Evolutionary conservation across 1,140 invertebrate species (phyloP), one percentile per base, ranked within the genome.

Genomic region (Amphibalanus amphitrite): DNA sequence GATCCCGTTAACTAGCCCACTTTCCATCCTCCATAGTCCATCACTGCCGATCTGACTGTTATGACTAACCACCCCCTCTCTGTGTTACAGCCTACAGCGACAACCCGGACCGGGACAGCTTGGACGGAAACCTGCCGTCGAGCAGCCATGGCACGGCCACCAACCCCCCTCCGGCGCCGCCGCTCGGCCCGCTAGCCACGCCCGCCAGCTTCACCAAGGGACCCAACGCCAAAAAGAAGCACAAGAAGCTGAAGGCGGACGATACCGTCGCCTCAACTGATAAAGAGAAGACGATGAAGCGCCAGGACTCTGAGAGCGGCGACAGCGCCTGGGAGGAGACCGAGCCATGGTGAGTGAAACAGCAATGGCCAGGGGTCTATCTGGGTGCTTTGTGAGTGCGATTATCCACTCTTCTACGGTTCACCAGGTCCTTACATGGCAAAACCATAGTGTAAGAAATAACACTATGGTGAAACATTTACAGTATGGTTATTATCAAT

Each of bases 21-120:
- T n/a, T n/a, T n/a, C n/a, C n/a, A n/a, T n/a, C n/a, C n/a, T n/a
- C n/a, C n/a, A n/a, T n/a, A n/a, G n/a, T n/a, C n/a, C n/a, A n/a
- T n/a, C n/a, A n/a, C n/a, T n/a, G n/a, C n/a, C n/a, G n/a, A n/a
- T n/a, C n/a, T n/a, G n/a, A n/a, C n/a, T n/a, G n/a, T n/a, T n/a
- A n/a, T n/a, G n/a, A n/a, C n/a, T n/a, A n/a, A n/a, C n/a, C n/a
- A n/a, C n/a, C 38, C 38, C 6, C 17, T 38, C 38, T 6, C 17
- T 47, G 38, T 70, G 33, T 79, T 75, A 13, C 78, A 84, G 82
- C 78, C 70, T 81, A 79, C 76, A 82, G 81, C 76, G 83, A 84
- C 72, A 79, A 81, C 67, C 80, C 82, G 33, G 83, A 84, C 72
- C 80, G 81, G 71, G 83, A 84, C 75, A 83, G 82, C 74, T 73